These are phyloP conservation scores for Colinus virginianus DNA, from an alignment of 2,113 vertebrate genomes.

Conservation along the genomic window DNA sequence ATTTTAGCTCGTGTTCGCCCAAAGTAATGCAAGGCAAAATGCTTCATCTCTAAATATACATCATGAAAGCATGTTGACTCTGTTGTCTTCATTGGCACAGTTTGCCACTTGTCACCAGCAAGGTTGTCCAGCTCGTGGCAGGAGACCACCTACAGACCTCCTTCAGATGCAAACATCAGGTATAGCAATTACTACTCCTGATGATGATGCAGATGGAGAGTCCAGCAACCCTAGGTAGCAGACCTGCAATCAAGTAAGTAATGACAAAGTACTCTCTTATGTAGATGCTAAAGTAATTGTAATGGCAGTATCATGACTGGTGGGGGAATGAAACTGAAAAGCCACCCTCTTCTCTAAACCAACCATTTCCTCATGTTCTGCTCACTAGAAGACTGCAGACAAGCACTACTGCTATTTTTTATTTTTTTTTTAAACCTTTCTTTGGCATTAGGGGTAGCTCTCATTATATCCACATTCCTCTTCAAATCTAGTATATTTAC, in stretches of 20 bases:
- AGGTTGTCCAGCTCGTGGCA: neutral
- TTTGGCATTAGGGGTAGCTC: neutral
- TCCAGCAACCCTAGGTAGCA: neutral
- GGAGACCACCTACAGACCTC: neutral
- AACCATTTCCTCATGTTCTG: neutral
- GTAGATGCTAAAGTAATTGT: neutral
- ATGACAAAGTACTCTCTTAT: neutral
- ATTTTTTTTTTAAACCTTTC: neutral
- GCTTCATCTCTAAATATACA: neutral
- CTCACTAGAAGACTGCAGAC: neutral
- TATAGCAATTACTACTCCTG: neutral
- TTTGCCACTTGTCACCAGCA: neutral
- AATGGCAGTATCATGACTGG: neutral
- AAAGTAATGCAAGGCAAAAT: neutral
- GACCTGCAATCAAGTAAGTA: neutral
- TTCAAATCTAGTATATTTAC: neutral
- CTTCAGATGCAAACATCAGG: neutral
- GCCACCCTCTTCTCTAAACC: neutral
- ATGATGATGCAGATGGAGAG: neutral
- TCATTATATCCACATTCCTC: neutral
- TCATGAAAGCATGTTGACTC: neutral
- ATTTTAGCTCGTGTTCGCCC: neutral
- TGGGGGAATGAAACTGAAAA: neutral
- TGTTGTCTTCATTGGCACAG: neutral
- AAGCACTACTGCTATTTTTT: neutral